Evolutionary conservation across 37 sponge, comb jelly and placozoan genomes (phyloP), one percentile per base, ranked within the genome.

Genomic region (Halichondria panicea): DNA sequence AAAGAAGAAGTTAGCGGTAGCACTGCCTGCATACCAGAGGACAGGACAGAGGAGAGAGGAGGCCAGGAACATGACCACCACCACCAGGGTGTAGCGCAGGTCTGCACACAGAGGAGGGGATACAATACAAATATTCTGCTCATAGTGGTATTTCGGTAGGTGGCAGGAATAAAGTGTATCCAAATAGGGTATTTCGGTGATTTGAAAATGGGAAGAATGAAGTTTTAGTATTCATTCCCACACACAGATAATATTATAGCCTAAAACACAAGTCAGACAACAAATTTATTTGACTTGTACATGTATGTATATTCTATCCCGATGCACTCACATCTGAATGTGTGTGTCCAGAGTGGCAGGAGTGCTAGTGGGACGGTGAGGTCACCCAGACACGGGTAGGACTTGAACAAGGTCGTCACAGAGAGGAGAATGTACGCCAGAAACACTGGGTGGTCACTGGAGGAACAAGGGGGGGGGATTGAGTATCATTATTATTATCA

Each of bases 1-100:
- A 75, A 93, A 98, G 86, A 87, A 98, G 89, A 98, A 98, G 76
- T 98, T 98, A n/a, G 96, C 94, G 71, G 95, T 98, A 55, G 91
- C 95, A 86, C 83, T 87, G 34, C 97, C 94, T 66, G 96, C 79
- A 53, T 87, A 83, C 32, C 93, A 90, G 96, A 96, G 95, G 43
- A 98, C 84, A 78, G 87, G 84, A 85, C 93, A 98, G 57, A 95
- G 81, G 27, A 93, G 63, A 11, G 77, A 83, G 53, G 94, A 46
- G 25, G 84, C 73, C 31, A 93, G 63, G 46, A 93, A 81, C 93
- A 93, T 86, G 40, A 76, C 57, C 33, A 82, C 3, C 25, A 85
- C 86, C 43, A 93, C 91, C 52, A 93, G 84, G 2, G 82, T 91
- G 50, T 86, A 81, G 18, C 92, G 71, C 55, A 87, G 63, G 55